These are phyloP conservation scores for Steinernema khuongi DNA, from an alignment of 1,140 invertebrate genomes.

Conservation along the genomic window DNA sequence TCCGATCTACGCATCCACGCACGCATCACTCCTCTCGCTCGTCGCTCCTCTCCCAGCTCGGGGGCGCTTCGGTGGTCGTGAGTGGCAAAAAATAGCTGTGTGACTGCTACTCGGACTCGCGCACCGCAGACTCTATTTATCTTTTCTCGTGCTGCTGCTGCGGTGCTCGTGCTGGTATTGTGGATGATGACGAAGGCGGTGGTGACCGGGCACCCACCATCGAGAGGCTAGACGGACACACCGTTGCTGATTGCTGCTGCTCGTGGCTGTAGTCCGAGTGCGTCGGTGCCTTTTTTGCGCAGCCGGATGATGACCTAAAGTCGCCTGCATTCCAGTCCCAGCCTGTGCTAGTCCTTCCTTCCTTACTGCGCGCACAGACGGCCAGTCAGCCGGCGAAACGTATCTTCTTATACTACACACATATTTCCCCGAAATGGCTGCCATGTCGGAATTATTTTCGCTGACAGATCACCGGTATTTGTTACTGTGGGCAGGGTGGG, in stretches of 20 bases:
- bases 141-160: neutral
- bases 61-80: neutral
- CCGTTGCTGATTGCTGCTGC: no score
- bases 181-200: neutral
- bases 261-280: neutral
- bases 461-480: constrained; percentile 11
- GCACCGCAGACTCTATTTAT: constrained; percentile 12
- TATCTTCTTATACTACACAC: constrained; percentile 2
- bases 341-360: neutral
- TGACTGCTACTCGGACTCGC: constrained; percentile 6
- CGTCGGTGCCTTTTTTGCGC: neutral
- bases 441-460: constrained; percentile 9
- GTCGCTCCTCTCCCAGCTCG: neutral
- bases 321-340: neutral
- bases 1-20: neutral
- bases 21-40: neutral
- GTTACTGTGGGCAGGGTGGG: constrained; percentile 5
- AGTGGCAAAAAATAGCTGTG: constrained; percentile 12
- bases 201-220: neutral
- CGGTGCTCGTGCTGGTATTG: neutral
- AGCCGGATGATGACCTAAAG: neutral
- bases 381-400: constrained; percentile 8
- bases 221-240: no score
- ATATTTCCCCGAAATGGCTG: neutral
- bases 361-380: neutral